Evolutionary conservation across 2,888 invertebrate genomes (phyloP).

Genomic region (Drosophila infuscata): DNA sequence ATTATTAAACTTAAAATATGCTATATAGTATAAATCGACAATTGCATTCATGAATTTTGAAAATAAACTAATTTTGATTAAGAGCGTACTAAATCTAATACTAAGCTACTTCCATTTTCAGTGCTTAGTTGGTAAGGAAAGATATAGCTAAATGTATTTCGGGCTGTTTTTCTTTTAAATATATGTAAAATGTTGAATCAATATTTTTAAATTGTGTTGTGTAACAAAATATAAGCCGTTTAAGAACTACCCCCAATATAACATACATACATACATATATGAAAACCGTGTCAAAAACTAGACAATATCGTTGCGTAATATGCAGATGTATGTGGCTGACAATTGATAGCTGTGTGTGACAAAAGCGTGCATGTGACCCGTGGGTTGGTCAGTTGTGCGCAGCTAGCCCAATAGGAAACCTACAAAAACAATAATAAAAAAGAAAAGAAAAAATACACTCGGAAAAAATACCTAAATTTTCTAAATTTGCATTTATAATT

Average conservation of each 20-base stretch:
- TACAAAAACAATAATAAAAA: not conserved
- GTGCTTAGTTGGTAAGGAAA: not conserved
- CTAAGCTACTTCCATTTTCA: accelerated
- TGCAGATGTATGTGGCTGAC: not conserved
- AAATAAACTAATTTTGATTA: not conserved
- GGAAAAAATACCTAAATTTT: not conserved
- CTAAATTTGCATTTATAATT: not conserved
- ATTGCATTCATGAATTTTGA: not conserved
- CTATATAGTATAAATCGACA: too few relatives aligned
- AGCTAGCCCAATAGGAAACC: constrained; percentile 28
- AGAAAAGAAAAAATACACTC: not conserved
- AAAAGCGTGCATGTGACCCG: not conserved
- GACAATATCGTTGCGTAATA: not conserved
- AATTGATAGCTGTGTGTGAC: not conserved
- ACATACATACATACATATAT: not conserved
- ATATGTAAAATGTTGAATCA: not conserved
- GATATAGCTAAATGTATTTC: not conserved
- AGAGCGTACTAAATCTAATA: not conserved
- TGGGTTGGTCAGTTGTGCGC: constrained; percentile 2
- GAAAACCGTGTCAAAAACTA: not conserved
- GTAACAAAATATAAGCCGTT: not conserved
- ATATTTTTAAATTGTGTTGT: not conserved
- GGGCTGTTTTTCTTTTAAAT: not conserved
- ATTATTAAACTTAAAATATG: not conserved
- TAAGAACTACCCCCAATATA: not conserved